A percentile compares a stretch with the other conserved stretches of the same genome.
Conservation (phyloP, 2,888 invertebrate genomes). For the Drosophila bunnanda region DNA sequence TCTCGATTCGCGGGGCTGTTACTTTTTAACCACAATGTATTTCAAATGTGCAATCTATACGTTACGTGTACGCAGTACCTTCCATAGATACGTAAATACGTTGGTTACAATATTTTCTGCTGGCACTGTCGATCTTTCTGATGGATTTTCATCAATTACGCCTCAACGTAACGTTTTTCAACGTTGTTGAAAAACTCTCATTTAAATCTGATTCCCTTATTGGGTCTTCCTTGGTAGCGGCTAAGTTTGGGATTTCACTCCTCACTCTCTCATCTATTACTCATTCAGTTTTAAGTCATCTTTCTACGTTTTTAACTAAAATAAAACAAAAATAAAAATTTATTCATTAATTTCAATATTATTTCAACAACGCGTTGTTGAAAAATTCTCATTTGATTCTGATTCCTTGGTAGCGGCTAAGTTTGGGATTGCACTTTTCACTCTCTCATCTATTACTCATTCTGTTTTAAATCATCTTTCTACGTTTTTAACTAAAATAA, state of each 20-base stretch:
- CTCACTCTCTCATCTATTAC: neutral
- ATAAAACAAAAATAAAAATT: too few relatives aligned
- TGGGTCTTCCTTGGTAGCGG: neutral
- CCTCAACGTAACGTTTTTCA: constrained; percentile 48
- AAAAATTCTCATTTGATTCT: too few relatives aligned
- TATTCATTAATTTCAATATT: too few relatives aligned
- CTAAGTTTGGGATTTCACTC: constrained; percentile 1
- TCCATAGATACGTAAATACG: constrained; percentile 2
- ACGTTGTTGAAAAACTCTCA: constrained; percentile 13
- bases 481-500: too few relatives aligned
- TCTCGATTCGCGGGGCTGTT: constrained; percentile 62
- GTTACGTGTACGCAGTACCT: constrained; percentile 12
- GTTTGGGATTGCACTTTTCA: too few relatives aligned
- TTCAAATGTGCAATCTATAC: constrained; percentile 80
- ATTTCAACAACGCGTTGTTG: too few relatives aligned
- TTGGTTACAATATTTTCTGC: constrained; percentile 21
- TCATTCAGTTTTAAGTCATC: neutral
- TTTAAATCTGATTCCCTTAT: neutral
- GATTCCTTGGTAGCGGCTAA: too few relatives aligned
- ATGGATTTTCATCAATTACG: constrained; percentile 69
- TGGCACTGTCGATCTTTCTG: constrained; percentile 55
- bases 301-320: neutral
- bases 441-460: too few relatives aligned
- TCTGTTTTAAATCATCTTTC: too few relatives aligned
- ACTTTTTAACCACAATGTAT: constrained; percentile 80